These are phyloP conservation scores for Gallinago solitaria DNA, from an alignment of 2,797 vertebrate species.

Conservation along the genomic window DNA sequence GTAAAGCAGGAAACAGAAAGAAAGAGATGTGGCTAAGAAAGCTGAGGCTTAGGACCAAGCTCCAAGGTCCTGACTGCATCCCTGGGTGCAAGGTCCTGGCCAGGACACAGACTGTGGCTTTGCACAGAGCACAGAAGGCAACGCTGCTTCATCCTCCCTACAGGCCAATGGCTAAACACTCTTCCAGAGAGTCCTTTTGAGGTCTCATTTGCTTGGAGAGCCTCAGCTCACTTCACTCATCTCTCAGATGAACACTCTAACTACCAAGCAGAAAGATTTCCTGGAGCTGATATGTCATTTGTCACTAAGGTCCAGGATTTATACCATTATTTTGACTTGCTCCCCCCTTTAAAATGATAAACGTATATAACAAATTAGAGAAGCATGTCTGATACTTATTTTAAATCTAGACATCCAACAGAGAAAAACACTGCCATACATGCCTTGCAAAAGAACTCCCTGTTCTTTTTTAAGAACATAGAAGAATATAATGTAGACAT, in stretches of 20 bases:
- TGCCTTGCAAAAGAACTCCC: not conserved
- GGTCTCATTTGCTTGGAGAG: not conserved
- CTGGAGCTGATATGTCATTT: not conserved
- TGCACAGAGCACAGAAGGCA: not conserved
- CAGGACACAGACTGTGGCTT: not conserved
- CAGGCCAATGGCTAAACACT: not conserved
- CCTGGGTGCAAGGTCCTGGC: not conserved
- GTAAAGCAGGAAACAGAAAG: not conserved
- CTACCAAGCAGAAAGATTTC: not conserved
- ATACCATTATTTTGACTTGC: not conserved
- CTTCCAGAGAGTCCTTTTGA: not conserved
- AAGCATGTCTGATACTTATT: not conserved
- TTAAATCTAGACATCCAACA: not conserved
- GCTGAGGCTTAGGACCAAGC: not conserved
- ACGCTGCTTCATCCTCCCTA: not conserved
- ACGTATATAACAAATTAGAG: not conserved
- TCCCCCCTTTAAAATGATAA: not conserved
- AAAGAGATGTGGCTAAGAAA: not conserved
- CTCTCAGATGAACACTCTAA: not conserved
- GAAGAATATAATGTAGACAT: not conserved
- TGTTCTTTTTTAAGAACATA: not conserved
- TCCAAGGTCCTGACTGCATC: not conserved
- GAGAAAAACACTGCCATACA: not conserved
- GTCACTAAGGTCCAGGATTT: not conserved
- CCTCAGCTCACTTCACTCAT: not conserved